Conservation (phyloP, 2,113 vertebrate species). For the Propithecus coquereli region DNA sequence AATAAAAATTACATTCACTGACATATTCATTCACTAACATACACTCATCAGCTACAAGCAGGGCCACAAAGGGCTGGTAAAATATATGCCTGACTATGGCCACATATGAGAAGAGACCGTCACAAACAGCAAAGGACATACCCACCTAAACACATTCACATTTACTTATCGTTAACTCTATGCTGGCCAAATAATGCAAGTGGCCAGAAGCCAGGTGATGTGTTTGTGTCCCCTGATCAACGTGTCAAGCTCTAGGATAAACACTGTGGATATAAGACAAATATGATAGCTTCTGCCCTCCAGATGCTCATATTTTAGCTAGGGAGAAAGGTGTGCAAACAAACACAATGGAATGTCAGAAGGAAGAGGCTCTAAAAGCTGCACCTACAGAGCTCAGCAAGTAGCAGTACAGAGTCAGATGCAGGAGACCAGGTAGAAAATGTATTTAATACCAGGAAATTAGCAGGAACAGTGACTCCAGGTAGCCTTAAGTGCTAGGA, state of each 20-base stretch:
- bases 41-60: background rate
- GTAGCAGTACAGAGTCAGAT: background rate
- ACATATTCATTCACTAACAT: background rate
- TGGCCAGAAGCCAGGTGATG: background rate
- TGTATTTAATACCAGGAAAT: background rate
- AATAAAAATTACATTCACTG: background rate
- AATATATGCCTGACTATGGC: background rate
- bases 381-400: background rate
- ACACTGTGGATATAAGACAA: background rate
- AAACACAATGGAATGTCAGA: background rate
- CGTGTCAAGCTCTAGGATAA: background rate
- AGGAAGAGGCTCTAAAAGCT: background rate
- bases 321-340: background rate
- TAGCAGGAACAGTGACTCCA: fast-evolving
- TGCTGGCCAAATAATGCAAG: background rate
- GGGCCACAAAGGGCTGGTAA: background rate
- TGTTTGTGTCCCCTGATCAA: background rate
- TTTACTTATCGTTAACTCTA: background rate
- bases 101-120: background rate
- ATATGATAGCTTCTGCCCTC: background rate
- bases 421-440: background rate
- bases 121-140: fast-evolving
- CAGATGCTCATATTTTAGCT: background rate
- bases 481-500: background rate
- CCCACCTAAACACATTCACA: background rate